Percentiles rank a stretch among this genome's conserved stretches.
Evolutionary conservation across 2,797 vertebrate species (phyloP).

Genomic region (Spinus pinus): DNA sequence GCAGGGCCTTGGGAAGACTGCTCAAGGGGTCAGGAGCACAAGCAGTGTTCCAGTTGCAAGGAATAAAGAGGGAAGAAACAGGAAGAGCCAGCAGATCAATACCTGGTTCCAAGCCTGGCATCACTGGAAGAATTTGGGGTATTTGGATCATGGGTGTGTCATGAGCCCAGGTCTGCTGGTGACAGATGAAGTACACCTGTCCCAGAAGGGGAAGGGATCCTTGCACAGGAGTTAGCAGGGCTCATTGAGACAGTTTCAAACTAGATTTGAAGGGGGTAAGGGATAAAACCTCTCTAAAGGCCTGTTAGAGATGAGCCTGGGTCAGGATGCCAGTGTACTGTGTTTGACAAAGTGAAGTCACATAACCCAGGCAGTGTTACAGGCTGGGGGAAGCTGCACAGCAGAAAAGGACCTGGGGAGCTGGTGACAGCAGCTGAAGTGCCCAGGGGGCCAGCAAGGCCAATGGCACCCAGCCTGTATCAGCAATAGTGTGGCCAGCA

Average conservation of each 20-base stretch:
- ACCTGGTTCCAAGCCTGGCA: not conserved
- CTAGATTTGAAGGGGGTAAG: not conserved
- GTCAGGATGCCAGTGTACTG: not conserved
- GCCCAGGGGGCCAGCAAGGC: not conserved
- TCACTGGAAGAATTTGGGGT: not conserved
- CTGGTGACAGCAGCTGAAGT: not conserved
- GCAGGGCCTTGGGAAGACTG: not conserved
- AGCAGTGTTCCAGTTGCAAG: not conserved
- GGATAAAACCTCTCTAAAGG: not conserved
- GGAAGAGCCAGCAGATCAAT: not conserved
- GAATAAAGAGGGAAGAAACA: not conserved
- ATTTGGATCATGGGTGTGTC: not conserved
- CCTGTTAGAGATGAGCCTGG: not conserved
- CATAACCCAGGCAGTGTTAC: not conserved
- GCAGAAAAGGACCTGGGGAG: not conserved
- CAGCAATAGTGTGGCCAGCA: not conserved
- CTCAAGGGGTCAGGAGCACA: not conserved
- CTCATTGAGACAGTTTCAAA: not conserved
- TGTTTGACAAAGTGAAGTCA: not conserved
- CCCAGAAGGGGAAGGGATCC: not conserved
- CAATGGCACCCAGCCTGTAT: not conserved
- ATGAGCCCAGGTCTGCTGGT: not conserved
- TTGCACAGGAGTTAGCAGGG: not conserved
- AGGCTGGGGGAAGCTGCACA: not conserved
- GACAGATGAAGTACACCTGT: not conserved